Evolutionary conservation across 2,113 vertebrate species (phyloP).

Genomic region (Odobenus rosmarus): DNA sequence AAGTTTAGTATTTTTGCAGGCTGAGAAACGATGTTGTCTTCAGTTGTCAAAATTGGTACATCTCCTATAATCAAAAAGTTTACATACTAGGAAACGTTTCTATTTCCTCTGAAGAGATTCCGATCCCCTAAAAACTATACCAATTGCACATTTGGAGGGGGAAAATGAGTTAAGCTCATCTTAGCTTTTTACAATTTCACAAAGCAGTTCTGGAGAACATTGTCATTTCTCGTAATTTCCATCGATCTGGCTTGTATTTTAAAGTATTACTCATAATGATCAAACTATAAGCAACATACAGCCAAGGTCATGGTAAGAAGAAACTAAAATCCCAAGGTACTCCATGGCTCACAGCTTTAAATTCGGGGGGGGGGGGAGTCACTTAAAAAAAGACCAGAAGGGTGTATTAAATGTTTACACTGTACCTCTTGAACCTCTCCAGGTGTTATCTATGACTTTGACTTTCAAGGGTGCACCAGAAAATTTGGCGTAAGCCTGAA

Average conservation of each 20-base stretch:
- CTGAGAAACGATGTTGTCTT: constrained; percentile 89
- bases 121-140: neutral
- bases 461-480: constrained; percentile 92
- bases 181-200: constrained; percentile 1
- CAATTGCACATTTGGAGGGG: neutral
- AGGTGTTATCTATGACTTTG: constrained; percentile 91
- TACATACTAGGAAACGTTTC: constrained; percentile 2
- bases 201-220: neutral
- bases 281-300: neutral
- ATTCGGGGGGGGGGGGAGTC: neutral
- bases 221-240: constrained; percentile 52
- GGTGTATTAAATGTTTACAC: constrained; percentile 22
- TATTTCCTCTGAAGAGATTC: neutral
- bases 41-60: constrained; percentile 90
- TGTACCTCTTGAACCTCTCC: constrained; percentile 94
- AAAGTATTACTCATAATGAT: constrained; percentile 38
- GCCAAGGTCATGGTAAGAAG: constrained; percentile 30
- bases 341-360: neutral
- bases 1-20: constrained; percentile 95
- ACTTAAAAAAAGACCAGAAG: neutral
- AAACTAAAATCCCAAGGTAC: neutral
- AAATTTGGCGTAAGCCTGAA: constrained; percentile 96
- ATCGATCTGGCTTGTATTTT: constrained; percentile 36
- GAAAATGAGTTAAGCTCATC: neutral
- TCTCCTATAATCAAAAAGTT: constrained; percentile 83